phyloP scores from a whole-genome alignment of 2,113 vertebrate species.

The Reinhardtius hippoglossoides region DNA sequence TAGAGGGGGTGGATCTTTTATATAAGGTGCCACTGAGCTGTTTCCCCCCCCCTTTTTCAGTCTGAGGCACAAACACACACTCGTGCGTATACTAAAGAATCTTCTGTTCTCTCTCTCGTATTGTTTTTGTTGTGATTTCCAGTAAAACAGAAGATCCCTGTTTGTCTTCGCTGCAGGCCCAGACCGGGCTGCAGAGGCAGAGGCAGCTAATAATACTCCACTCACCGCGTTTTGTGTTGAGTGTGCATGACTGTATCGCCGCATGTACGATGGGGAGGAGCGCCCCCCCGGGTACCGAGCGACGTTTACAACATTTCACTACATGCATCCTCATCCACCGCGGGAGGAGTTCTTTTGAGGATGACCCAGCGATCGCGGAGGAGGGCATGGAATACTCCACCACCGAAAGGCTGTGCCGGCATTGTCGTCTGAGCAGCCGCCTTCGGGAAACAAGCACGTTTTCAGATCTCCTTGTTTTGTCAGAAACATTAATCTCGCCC shows the following conservation, averaged over 20 bases:
- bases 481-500: slow-evolving; percentile 23
- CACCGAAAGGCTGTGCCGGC: background rate
- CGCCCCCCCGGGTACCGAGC: slow-evolving; percentile 45
- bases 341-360: slow-evolving; percentile 54
- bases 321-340: slow-evolving; percentile 49
- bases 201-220: slow-evolving; percentile 71
- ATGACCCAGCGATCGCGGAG: slow-evolving; percentile 67
- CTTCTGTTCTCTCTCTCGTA: slow-evolving; percentile 40
- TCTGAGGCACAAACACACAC: slow-evolving; percentile 6
- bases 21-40: slow-evolving; percentile 59
- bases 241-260: slow-evolving; percentile 45
- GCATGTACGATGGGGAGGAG: slow-evolving; percentile 31
- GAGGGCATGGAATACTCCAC: slow-evolving; percentile 38
- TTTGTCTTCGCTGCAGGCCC: slow-evolving; percentile 65
- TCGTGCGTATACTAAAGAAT: background rate
- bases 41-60: slow-evolving; percentile 27
- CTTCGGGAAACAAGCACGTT: slow-evolving; percentile 14
- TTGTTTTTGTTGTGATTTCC: slow-evolving; percentile 54
- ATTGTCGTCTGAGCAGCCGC: slow-evolving; percentile 19
- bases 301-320: slow-evolving; percentile 46
- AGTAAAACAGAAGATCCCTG: slow-evolving; percentile 50
- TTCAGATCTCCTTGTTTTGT: slow-evolving; percentile 10
- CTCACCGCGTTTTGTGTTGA: slow-evolving; percentile 47
- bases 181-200: slow-evolving; percentile 54
- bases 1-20: slow-evolving; percentile 64